Percentiles rank a stretch among this genome's conserved stretches.
These are phyloP conservation scores for Rhinoraja longicauda DNA, from an alignment of 2,797 vertebrate species.

Conservation along the genomic window DNA sequence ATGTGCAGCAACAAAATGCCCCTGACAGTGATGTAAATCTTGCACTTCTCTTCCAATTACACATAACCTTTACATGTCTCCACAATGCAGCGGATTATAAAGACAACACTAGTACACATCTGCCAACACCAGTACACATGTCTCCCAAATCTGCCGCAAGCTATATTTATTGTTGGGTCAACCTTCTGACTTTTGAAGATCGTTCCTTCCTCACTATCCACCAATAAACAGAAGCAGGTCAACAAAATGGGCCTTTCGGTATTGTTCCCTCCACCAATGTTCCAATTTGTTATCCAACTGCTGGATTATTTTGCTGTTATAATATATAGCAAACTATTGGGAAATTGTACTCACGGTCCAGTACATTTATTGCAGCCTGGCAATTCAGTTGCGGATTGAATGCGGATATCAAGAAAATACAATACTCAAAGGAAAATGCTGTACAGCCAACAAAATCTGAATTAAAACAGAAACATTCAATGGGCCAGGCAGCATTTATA, in stretches of 20 bases:
- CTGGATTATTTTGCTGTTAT: neutral
- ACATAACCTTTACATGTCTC: neutral
- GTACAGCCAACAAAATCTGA: too few species aligned
- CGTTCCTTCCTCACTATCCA: neutral
- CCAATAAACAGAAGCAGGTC: neutral
- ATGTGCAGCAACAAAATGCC: neutral
- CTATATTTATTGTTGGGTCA: neutral
- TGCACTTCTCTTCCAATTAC: neutral
- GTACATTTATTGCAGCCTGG: neutral
- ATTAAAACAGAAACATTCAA: too few species aligned
- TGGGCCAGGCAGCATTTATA: too few species aligned
- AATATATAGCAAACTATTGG: neutral
- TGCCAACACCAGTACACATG: too few species aligned
- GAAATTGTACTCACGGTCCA: neutral
- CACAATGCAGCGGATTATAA: neutral
- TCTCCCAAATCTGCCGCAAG: too few species aligned
- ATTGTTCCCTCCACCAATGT: neutral
- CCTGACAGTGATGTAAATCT: neutral
- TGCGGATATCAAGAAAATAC: neutral
- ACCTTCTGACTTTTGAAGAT: neutral
- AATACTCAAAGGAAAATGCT: too few species aligned
- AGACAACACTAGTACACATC: neutral
- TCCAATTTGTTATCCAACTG: neutral
- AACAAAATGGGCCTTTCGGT: neutral
- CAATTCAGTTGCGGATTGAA: neutral